Evolutionary conservation across 2,888 invertebrate species (phyloP), one percentile per base, ranked within the genome.

Genomic region (Apotomis betuletana): DNA sequence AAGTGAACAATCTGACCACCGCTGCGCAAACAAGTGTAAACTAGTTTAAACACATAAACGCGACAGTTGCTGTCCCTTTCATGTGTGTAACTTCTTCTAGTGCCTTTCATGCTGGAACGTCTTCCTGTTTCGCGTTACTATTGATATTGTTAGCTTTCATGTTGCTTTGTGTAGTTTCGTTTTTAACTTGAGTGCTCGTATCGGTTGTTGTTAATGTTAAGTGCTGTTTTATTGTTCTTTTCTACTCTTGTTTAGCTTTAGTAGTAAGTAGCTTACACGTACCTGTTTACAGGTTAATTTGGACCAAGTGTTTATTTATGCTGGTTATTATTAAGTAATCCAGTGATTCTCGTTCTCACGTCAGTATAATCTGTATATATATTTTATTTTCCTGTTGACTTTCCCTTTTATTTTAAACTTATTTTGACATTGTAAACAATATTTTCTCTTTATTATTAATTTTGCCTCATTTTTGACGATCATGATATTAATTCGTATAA

Each of bases 21-120:
- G 5, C 58, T 67, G 67, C 52, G 52, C 58, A 15, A 27, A 55
- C 51, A 75, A 71, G 75, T 75, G 76, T 75, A 69, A 76, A 75
- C 72, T 73, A 73, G 73, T 74, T 70, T 61, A 70, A 70, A 75
- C 67, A 74, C 75, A 73, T 76, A 75, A 76, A 76, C 73, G 54
- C 60, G 41, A 69, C 68, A 65, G 52, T 65, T 67, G 67, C 69
- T 67, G 64, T 72, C 76, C 68, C 74, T 76, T 76, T 76, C 73
- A 75, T 74, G 65, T 73, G 52, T 58, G 57, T 65, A 70, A 61
- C 60, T 51, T 64, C 61, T 58, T 54, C 60, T 15, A 63, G 68
- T 38, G 58, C 71, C 62, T 67, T 72, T 72, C 67, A 57, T 44
- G 27, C 67, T 36, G 41, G 51, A 27, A 2, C 51, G 51, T 52